Conservation (phyloP, 2,888 invertebrate genomes). For the Troides helena region DNA sequence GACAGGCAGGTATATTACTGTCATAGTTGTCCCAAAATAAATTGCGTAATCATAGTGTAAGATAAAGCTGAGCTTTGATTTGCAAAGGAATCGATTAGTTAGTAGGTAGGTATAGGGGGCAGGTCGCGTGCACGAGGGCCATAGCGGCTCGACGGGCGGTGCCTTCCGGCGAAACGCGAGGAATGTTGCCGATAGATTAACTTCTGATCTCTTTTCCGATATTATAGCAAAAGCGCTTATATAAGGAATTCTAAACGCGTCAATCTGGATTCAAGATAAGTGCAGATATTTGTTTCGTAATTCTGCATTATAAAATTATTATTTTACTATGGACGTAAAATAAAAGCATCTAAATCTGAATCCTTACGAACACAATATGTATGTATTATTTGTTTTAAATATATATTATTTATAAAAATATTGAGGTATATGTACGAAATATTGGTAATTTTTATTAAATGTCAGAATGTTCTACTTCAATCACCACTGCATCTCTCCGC, state of each 20-base stretch:
- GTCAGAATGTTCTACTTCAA: no score
- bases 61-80: conserved; percentile 37
- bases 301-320: conserved; percentile 3
- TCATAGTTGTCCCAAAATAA: conserved; percentile 31
- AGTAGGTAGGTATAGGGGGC: conserved; percentile 41
- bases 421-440: no score
- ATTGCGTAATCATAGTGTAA: conserved; percentile 31
- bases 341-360: not conserved
- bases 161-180: conserved; percentile 78
- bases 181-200: conserved; percentile 80
- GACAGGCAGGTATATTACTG: not conserved
- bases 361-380: no score
- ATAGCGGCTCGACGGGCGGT: conserved; percentile 48
- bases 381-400: no score
- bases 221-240: conserved; percentile 74
- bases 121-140: conserved; percentile 65
- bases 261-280: conserved; percentile 67
- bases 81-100: conserved; percentile 69
- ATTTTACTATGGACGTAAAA: not conserved
- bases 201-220: conserved; percentile 80
- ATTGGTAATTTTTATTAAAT: no score
- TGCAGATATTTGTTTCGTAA: conserved; percentile 21
- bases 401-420: no score
- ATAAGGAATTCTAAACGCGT: conserved; percentile 76
- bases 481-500: no score